Percentiles rank a stretch among this genome's conserved stretches.
phyloP scores from a whole-genome alignment of 2,797 vertebrate genomes.

The Paratrypauchen microcephalus region DNA sequence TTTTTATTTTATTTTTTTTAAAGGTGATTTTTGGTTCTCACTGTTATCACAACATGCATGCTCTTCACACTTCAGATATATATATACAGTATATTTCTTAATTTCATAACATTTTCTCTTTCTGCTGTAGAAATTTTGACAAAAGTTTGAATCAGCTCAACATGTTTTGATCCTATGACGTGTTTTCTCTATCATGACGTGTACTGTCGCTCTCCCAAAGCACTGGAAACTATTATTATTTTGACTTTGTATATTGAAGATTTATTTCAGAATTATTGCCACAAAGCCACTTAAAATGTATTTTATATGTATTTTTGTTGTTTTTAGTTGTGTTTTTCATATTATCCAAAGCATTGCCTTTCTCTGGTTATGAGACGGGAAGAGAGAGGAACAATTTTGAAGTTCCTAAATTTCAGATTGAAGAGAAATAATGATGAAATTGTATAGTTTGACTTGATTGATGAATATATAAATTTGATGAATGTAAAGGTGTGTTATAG shows the following conservation, averaged over 20 bases:
- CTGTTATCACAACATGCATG: neutral
- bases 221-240: conserved; percentile 79
- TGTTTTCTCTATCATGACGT: conserved; percentile 61
- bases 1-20: neutral
- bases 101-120: neutral
- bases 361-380: conserved; percentile 53
- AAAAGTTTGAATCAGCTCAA: conserved; percentile 58
- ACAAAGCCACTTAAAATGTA: conserved; percentile 79
- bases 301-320: conserved; percentile 68
- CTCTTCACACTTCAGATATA: neutral
- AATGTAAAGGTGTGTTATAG: conserved; percentile 60
- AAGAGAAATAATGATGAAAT: conserved; percentile 54
- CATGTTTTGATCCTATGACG: conserved; percentile 48
- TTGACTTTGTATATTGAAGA: conserved; percentile 75
- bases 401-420: conserved; percentile 62
- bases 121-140: conserved; percentile 49
- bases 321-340: conserved; percentile 65
- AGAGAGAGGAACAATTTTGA: conserved; percentile 50
- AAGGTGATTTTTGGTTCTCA: neutral
- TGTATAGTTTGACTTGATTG: conserved; percentile 61
- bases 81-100: neutral
- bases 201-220: conserved; percentile 73
- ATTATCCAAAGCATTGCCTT: conserved; percentile 63
- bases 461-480: conserved; percentile 59
- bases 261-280: conserved; percentile 73